Conservation (phyloP, 1,140 invertebrate species). For the Drosophila ambigua region DNA sequence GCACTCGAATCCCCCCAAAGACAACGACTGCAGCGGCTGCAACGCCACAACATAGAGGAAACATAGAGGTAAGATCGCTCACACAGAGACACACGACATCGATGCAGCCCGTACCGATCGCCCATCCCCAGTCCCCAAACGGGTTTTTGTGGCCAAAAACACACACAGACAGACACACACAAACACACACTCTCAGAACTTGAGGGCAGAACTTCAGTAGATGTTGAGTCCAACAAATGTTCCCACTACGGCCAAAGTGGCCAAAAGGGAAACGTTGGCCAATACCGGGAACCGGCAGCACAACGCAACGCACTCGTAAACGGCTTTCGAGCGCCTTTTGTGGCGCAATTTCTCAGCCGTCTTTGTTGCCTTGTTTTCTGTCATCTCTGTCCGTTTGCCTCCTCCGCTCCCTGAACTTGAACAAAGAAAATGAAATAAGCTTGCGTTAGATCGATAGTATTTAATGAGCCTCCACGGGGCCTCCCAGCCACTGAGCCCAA, state of each 20-base stretch:
- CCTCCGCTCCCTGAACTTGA: slow-evolving; percentile 64
- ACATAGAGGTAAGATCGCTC: slow-evolving; percentile 30
- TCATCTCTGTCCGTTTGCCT: background rate
- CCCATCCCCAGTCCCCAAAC: slow-evolving; percentile 52
- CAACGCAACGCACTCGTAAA: slow-evolving; percentile 22
- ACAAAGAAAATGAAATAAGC: slow-evolving; percentile 53
- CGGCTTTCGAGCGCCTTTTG: slow-evolving; percentile 58
- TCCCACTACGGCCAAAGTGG: slow-evolving; percentile 29
- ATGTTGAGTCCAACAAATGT: background rate
- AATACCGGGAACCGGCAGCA: slow-evolving; percentile 34
- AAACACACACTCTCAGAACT: slow-evolving; percentile 16
- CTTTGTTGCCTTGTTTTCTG: slow-evolving; percentile 44
- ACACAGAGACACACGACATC: slow-evolving; percentile 1
- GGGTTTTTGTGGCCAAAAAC: slow-evolving; percentile 71
- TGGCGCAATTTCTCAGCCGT: slow-evolving; percentile 34
- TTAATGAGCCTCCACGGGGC: slow-evolving; percentile 8
- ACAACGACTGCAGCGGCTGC: background rate
- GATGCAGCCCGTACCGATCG: background rate
- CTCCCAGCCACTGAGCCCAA: too few relatives aligned
- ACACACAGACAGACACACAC: background rate
- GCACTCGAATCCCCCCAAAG: slow-evolving; percentile 13
- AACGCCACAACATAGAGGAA: slow-evolving; percentile 32
- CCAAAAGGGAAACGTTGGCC: slow-evolving; percentile 43
- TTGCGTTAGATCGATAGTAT: slow-evolving; percentile 69
- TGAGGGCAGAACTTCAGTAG: slow-evolving; percentile 26